Evolutionary conservation across 2,888 invertebrate species (phyloP).

Genomic region (Plagodis dolabraria): DNA sequence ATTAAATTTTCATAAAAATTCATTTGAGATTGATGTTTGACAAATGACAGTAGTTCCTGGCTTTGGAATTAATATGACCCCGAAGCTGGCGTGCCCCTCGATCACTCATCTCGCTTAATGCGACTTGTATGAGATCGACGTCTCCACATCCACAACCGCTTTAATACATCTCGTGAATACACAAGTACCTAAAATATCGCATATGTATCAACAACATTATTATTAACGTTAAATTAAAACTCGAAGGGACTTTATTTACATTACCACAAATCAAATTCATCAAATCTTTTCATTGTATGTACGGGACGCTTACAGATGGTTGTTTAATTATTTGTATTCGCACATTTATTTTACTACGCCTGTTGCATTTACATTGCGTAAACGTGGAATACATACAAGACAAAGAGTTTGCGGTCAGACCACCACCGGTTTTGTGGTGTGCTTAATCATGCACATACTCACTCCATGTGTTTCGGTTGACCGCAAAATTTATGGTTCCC

Average conservation of each 20-base stretch:
- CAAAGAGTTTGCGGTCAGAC: constrained; percentile 52
- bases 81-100: constrained; percentile 47
- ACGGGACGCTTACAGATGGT: constrained; percentile 40
- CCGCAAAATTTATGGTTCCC: constrained; percentile 56
- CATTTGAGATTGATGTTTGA: constrained; percentile 24
- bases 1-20: not conserved
- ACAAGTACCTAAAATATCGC: not conserved
- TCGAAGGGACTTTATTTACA: constrained; percentile 15
- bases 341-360: constrained; percentile 45
- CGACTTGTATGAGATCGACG: constrained; percentile 45
- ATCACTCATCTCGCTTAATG: constrained; percentile 54
- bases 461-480: constrained; percentile 52
- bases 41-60: constrained; percentile 52
- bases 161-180: constrained; percentile 19
- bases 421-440: constrained; percentile 45
- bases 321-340: constrained; percentile 46
- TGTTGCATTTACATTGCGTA: constrained; percentile 47
- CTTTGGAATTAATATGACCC: constrained; percentile 60
- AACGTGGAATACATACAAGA: constrained; percentile 52
- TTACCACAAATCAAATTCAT: constrained; percentile 27
- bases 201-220: constrained; percentile 27
- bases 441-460: constrained; percentile 60
- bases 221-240: constrained; percentile 20
- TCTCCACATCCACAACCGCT: constrained; percentile 46
- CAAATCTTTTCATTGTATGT: constrained; percentile 29